A percentile compares a stretch with the other conserved stretches of the same genome.
These are phyloP conservation scores for Chloropsis cyanopogon DNA, from an alignment of 2,113 vertebrate genomes.

Conservation along the genomic window DNA sequence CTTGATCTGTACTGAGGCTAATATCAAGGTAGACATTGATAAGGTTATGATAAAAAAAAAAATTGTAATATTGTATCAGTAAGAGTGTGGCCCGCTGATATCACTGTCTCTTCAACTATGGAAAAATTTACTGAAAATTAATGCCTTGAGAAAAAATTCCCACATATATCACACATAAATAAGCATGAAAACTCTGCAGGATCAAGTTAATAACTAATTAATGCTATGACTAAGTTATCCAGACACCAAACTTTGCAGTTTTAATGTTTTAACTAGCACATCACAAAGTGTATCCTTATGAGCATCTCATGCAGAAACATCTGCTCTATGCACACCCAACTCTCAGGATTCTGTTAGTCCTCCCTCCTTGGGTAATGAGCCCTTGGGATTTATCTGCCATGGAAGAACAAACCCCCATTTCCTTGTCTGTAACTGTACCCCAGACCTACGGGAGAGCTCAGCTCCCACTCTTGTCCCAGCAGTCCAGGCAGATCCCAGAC, in stretches of 20 bases:
- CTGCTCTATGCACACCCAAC: background rate
- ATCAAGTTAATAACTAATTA: conserved; percentile 26
- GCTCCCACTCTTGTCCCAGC: background rate
- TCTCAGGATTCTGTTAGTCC: background rate
- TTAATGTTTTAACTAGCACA: background rate
- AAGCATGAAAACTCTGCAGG: background rate
- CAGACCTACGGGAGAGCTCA: background rate
- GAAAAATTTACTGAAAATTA: background rate
- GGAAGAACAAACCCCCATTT: background rate
- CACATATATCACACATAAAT: background rate
- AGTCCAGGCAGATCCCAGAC: background rate
- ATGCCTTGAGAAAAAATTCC: background rate
- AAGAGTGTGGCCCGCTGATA: background rate
- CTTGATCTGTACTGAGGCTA: background rate
- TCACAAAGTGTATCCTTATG: background rate
- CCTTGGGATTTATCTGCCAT: background rate
- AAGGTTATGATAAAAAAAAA: background rate
- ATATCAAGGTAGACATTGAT: background rate
- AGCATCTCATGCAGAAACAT: background rate
- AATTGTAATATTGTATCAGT: background rate
- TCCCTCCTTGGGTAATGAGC: background rate
- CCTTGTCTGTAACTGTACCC: background rate
- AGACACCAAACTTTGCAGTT: background rate
- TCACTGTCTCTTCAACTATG: background rate
- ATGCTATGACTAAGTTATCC: background rate